Evolutionary conservation across 1,140 invertebrate species (phyloP).

Genomic region (Apis mellifera): DNA sequence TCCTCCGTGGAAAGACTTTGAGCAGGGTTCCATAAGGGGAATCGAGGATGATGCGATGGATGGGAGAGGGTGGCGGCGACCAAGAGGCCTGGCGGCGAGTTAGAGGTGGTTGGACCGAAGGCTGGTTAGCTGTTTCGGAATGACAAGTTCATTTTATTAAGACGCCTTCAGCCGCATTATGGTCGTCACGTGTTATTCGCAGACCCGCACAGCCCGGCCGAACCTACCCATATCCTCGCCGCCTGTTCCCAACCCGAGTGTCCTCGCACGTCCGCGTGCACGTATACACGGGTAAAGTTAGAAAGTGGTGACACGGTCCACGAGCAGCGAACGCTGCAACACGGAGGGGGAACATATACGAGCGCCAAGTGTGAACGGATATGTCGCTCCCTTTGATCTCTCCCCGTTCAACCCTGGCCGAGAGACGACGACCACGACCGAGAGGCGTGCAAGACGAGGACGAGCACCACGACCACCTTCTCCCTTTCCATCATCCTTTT

Average conservation of each 20-base stretch:
- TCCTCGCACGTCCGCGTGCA: neutral
- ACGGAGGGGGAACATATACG: slow-evolving; percentile 65
- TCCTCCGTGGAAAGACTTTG: slow-evolving; percentile 57
- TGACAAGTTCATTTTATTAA: slow-evolving; percentile 80
- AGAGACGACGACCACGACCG: slow-evolving; percentile 19
- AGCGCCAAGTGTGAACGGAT: slow-evolving; percentile 77
- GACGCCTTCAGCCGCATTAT: slow-evolving; percentile 75
- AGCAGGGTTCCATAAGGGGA: slow-evolving; percentile 50
- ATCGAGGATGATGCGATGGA: neutral
- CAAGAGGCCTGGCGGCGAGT: slow-evolving; percentile 55
- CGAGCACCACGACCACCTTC: slow-evolving; percentile 11
- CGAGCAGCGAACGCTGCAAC: slow-evolving; percentile 50
- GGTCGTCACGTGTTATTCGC: slow-evolving; percentile 74
- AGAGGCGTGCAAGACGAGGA: slow-evolving; percentile 14
- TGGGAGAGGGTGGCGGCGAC: slow-evolving; percentile 13
- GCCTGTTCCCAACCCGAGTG: slow-evolving; percentile 30
- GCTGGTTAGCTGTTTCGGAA: slow-evolving; percentile 72
- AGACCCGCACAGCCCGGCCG: slow-evolving; percentile 61
- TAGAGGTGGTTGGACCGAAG: slow-evolving; percentile 63
- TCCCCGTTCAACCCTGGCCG: slow-evolving; percentile 60
- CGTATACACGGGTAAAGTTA: neutral
- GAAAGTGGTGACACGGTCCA: slow-evolving; percentile 53
- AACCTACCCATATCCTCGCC: slow-evolving; percentile 63
- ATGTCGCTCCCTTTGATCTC: slow-evolving; percentile 79
- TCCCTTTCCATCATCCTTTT: slow-evolving; percentile 29